These are phyloP conservation scores for Brachypodius melanocephalos DNA, from an alignment of 2,113 vertebrate genomes.

Conservation along the genomic window DNA sequence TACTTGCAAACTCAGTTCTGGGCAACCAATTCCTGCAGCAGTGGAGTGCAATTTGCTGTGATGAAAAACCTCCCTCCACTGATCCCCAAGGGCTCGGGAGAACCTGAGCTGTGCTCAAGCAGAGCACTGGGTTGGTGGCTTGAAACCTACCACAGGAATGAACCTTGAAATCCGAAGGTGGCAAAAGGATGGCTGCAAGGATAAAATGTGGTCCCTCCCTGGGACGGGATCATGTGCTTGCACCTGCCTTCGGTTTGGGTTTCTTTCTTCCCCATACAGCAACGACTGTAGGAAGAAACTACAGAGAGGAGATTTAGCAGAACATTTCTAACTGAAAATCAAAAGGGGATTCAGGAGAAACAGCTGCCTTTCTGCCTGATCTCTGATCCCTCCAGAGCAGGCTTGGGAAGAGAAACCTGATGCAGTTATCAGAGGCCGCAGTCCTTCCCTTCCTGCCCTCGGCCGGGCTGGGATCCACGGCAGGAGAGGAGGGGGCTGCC, in stretches of 20 bases:
- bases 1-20: neutral
- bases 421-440: neutral
- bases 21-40: neutral
- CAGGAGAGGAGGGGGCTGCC: neutral
- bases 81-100: accelerated
- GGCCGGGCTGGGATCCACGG: neutral
- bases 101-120: neutral
- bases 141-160: neutral
- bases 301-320: neutral
- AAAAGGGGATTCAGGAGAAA: neutral
- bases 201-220: neutral
- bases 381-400: neutral
- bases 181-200: neutral
- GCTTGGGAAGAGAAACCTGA: conserved; percentile 6
- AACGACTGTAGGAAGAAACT: neutral
- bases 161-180: neutral
- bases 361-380: neutral
- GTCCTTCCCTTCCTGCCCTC: neutral
- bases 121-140: neutral
- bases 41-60: accelerated
- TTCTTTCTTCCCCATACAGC: neutral
- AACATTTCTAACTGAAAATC: neutral
- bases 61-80: neutral
- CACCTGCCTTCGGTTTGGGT: neutral
- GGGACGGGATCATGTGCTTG: neutral